A percentile compares a stretch with the other conserved stretches of the same genome.
Conservation (phyloP, 2,888 invertebrate genomes). For the Drosophila nr. medialis region DNA sequence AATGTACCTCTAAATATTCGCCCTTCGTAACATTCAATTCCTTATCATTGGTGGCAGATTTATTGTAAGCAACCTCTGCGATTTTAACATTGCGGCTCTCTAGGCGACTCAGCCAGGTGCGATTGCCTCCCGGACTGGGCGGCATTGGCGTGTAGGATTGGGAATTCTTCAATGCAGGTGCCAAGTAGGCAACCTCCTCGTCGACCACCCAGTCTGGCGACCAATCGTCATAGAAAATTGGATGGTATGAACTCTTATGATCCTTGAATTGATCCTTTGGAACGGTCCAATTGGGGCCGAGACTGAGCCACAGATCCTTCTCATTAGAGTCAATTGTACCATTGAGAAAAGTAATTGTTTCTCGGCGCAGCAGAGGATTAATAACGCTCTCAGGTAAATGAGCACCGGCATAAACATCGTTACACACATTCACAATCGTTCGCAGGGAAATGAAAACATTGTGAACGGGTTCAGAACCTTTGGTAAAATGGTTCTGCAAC, state of each 20-base stretch:
- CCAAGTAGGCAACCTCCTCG: slow-evolving; percentile 88
- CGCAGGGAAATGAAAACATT: slow-evolving; percentile 98
- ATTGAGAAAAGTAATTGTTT: slow-evolving; percentile 95
- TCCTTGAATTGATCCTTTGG: slow-evolving; percentile 97
- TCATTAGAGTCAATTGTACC: slow-evolving; percentile 98
- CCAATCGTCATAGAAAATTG: slow-evolving; percentile 99
- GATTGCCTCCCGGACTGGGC: slow-evolving; percentile 65
- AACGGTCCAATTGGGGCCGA: slow-evolving; percentile 97
- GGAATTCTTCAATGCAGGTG: slow-evolving; percentile 79
- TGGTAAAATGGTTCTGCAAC: slow-evolving; percentile 97
- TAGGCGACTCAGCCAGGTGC: slow-evolving; percentile 89
- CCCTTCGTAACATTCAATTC: slow-evolving; percentile 97
- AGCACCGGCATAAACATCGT: slow-evolving; percentile 92
- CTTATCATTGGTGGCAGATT: slow-evolving; percentile 98
- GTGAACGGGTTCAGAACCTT: slow-evolving; percentile 98
- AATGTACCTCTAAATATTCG: slow-evolving; percentile 95
- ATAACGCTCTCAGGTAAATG: slow-evolving; percentile 94
- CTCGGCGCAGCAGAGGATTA: slow-evolving; percentile 95
- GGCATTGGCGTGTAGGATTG: slow-evolving; percentile 41
- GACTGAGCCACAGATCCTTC: slow-evolving; percentile 97
- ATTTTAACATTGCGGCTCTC: slow-evolving; percentile 89
- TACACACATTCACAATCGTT: slow-evolving; percentile 97
- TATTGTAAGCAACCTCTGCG: slow-evolving; percentile 95
- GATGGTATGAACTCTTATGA: slow-evolving; percentile 95
- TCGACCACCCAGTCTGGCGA: slow-evolving; percentile 94